Conservation (phyloP, 2,113 vertebrate species). For the Galeopterus variegatus region DNA sequence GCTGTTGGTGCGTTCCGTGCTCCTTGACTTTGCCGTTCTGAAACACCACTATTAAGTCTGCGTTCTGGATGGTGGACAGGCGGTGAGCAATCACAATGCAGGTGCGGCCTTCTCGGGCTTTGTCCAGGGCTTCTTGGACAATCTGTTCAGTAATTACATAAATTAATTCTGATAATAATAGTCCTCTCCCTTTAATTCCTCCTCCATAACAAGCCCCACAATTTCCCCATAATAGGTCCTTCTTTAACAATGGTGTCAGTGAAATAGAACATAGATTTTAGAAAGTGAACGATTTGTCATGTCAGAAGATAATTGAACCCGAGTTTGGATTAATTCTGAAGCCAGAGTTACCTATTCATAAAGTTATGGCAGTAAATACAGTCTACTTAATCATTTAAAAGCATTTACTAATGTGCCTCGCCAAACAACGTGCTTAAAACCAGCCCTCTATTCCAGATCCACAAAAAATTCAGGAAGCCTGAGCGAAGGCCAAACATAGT, state of each 20-base stretch:
- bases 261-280: neutral
- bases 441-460: neutral
- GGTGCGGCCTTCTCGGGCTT: slow-evolving; percentile 94
- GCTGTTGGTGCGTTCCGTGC: slow-evolving; percentile 95
- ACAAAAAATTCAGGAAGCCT: neutral
- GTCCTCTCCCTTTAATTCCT: neutral
- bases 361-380: neutral
- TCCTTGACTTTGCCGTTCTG: slow-evolving; percentile 92
- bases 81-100: slow-evolving; percentile 97
- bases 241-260: neutral
- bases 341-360: neutral
- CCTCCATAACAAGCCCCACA: neutral
- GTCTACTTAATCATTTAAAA: neutral
- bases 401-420: neutral
- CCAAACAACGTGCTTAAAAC: neutral
- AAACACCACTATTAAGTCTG: slow-evolving; percentile 94
- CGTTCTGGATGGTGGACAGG: slow-evolving; percentile 96
- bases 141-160: slow-evolving; percentile 87
- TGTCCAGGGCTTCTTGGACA: slow-evolving; percentile 97
- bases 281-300: neutral
- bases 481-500: neutral
- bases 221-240: neutral
- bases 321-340: neutral
- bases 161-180: neutral
- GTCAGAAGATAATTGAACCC: neutral